phyloP scores from a whole-genome alignment of 2,113 vertebrate species.

The Aix galericulata region DNA sequence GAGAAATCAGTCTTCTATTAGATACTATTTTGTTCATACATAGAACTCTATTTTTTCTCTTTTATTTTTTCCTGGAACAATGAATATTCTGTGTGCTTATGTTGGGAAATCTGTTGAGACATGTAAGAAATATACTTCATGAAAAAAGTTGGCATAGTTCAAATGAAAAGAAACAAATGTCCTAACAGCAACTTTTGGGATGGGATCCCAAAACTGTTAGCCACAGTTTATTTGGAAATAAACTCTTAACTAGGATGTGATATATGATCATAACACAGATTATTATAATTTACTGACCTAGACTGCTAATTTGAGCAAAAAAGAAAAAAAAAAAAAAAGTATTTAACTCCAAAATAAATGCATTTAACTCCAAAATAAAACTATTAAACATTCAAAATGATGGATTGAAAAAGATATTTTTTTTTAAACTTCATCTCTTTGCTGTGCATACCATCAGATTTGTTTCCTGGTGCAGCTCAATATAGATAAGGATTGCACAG shows the following conservation, averaged over 20 bases:
- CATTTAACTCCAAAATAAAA: background rate
- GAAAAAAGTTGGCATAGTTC: background rate
- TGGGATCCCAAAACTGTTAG: background rate
- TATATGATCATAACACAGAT: background rate
- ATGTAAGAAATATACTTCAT: background rate
- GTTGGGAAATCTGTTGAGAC: background rate
- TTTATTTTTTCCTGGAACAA: background rate
- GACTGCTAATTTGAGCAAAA: background rate
- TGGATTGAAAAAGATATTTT: background rate
- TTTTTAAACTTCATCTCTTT: background rate
- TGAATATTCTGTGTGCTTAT: background rate
- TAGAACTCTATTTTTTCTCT: background rate
- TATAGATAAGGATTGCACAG: background rate
- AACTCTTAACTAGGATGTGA: background rate
- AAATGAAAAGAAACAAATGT: background rate
- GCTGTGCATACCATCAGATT: background rate
- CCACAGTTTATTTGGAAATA: background rate
- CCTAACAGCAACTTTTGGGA: background rate
- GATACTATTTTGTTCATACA: background rate
- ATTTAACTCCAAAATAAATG: background rate
- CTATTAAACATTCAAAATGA: background rate
- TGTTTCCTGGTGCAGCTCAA: background rate
- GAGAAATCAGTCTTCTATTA: background rate
- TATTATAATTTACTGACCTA: background rate
- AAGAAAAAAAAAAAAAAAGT: background rate